Conservation (phyloP, 2,888 invertebrate species). For the Acrobasis suavella region DNA sequence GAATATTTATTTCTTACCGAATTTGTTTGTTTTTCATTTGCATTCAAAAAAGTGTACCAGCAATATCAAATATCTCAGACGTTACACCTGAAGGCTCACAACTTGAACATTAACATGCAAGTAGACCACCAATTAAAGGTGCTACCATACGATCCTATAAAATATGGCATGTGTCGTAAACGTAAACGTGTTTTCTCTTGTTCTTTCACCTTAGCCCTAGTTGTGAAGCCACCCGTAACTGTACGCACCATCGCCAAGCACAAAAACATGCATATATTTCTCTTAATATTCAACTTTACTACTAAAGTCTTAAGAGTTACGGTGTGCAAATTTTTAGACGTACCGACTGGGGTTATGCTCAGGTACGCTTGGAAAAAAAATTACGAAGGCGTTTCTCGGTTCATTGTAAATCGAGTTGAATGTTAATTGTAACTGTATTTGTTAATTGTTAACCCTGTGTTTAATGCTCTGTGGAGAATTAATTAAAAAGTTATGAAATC, state of each 20-base stretch:
- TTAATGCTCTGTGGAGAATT: constrained; percentile 19
- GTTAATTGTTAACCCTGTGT: constrained; percentile 18
- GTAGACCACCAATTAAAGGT: constrained; percentile 16
- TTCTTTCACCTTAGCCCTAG: constrained; percentile 81
- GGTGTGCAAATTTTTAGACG: constrained; percentile 25
- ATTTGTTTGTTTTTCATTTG: no score
- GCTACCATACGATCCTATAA: constrained; percentile 18
- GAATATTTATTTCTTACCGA: no score
- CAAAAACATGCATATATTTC: constrained; percentile 13
- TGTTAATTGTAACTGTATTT: constrained; percentile 20
- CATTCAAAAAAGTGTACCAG: no score
- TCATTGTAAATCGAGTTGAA: constrained; percentile 17
- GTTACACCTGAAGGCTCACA: not conserved
- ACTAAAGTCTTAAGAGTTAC: not conserved
- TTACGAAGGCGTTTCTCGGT: constrained; percentile 12
- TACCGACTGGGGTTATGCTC: constrained; percentile 26
- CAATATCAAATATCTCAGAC: not conserved
- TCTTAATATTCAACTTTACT: constrained; percentile 15
- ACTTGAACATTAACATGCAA: not conserved
- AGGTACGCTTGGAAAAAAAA: constrained; percentile 8
- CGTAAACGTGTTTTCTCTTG: constrained; percentile 34
- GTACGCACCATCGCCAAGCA: constrained; percentile 56
- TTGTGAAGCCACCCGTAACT: constrained; percentile 70
- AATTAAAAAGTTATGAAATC: constrained; percentile 14
- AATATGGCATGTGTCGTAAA: constrained; percentile 22